phyloP scores from a whole-genome alignment of 2,888 invertebrate species.

The Xestoiulus laeticollis region DNA sequence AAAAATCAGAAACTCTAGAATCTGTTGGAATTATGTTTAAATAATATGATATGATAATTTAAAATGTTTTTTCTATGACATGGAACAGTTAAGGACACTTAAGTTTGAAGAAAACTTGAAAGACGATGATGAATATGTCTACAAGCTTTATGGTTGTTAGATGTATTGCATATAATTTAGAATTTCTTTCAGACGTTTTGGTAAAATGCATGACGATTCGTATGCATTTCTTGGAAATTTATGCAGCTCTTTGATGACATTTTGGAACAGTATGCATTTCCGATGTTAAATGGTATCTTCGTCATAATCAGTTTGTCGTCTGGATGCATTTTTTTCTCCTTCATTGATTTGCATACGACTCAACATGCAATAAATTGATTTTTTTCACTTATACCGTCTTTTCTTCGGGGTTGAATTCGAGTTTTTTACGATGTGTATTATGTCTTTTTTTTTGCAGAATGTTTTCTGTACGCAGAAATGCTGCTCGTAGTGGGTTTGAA shows the following conservation, averaged over 20 bases:
- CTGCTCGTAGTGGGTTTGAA: not conserved
- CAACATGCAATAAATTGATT: not conserved
- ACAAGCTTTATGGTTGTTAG: not conserved
- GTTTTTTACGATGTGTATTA: not conserved
- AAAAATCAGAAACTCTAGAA: not conserved
- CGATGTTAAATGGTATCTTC: not conserved
- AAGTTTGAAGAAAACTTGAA: not conserved
- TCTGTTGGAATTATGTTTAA: not conserved
- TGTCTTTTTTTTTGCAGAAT: not conserved
- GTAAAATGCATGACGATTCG: not conserved
- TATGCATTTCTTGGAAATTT: not conserved
- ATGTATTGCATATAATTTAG: not conserved
- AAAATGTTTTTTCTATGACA: not conserved
- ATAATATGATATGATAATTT: not conserved
- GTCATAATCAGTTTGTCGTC: not conserved
- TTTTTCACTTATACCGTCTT: not conserved
- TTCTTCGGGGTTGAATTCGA: not conserved
- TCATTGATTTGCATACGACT: conserved; percentile 23
- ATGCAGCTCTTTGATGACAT: not conserved
- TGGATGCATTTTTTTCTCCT: not conserved
- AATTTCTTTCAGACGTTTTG: not conserved
- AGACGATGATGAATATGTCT: not conserved
- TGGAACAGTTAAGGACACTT: not conserved
- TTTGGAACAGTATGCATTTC: not conserved
- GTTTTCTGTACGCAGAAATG: not conserved